Evolutionary conservation across 2,113 vertebrate genomes (phyloP).

Genomic region (Beaufortia kweichowensis): DNA sequence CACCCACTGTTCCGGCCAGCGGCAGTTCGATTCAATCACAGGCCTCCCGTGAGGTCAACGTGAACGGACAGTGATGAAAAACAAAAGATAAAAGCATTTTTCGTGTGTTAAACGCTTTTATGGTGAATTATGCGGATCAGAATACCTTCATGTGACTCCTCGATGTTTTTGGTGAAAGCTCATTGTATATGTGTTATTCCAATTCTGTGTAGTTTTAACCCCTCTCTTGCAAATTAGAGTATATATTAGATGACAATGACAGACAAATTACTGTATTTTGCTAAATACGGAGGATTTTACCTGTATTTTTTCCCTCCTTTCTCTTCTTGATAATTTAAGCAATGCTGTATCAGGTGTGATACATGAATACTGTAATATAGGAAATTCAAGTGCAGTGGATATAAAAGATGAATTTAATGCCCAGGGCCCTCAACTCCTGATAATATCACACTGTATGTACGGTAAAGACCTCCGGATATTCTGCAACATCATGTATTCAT

Average conservation of each 20-base stretch:
- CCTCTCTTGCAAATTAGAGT: conserved; percentile 73
- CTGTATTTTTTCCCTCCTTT: too few species aligned
- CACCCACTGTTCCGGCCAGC: conserved; percentile 56
- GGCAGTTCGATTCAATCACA: conserved; percentile 58
- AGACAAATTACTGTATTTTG: conserved; percentile 76
- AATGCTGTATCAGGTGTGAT: conserved; percentile 45
- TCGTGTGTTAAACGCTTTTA: conserved; percentile 45
- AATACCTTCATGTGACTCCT: conserved; percentile 70
- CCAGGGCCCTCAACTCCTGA: conserved; percentile 26
- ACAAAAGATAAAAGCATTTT: conserved; percentile 34
- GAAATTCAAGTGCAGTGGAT: conserved; percentile 30
- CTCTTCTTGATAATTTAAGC: conserved; percentile 46
- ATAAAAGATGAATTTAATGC: conserved; percentile 30
- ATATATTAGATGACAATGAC: conserved; percentile 69
- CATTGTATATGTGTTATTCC: conserved; percentile 72
- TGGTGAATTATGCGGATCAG: conserved; percentile 62
- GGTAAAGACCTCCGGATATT: too few species aligned
- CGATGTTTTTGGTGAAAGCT: conserved; percentile 72
- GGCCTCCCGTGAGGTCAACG: conserved; percentile 77
- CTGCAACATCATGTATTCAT: conserved; percentile 39
- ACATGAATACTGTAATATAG: conserved; percentile 53
- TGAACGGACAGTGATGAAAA: conserved; percentile 55
- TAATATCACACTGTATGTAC: conserved; percentile 29
- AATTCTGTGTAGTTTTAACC: conserved; percentile 60
- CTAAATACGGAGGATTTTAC: conserved; percentile 73